Base-by-base conservation (phyloP, 2,888 invertebrate genomes). In the Chouioia cunea region DNA sequence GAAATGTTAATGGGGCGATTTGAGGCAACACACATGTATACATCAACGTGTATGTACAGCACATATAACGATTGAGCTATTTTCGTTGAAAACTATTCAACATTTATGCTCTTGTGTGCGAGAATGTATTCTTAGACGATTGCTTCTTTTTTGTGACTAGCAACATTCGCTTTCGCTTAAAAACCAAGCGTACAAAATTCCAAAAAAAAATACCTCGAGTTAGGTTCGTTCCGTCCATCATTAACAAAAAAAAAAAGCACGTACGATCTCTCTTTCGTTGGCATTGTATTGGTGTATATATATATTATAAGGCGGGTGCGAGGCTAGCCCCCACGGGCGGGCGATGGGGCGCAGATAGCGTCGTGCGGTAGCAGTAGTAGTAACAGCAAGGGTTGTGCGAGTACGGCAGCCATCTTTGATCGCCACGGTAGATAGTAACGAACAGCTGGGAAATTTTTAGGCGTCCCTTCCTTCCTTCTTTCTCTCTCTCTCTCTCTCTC, bases 361-460 rank as follows among this genome's bases (percentile, higher is more conserved):
- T n/a, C n/a, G 58, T 15, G 12, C 75, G 70, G 15, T 12, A 18
- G 14, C 52, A 52, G 27, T 27, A 16, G 27, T 14, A 23, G n/a
- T 10, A 82, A 82, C 82, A 82, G 83, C 81, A 83, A 84, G 83
- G 84, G 84, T 84, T 84, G 84, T 8, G 52, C n/a, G n/a, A n/a
- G n/a, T n/a, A n/a, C 58, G 70, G 66, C 64, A 82, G 83, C 83
- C 84, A 83, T 83, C 74, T 82, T 84, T 80, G 85, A 85, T 85
- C 75, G 75, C 62, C 64, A 71, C 68, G 46, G 57, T 64, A 80
- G 84, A 84, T 84, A 80, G 66, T 58, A 15, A 6, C 43, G 76
- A 82, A 83, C 85, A 85, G 85, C 84, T 85, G 84, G 83, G 80
- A 83, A 83, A 82, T 81, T 83, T 78, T 82, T 70, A 36, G 46